A percentile compares a stretch with the other conserved stretches of the same genome.
phyloP scores from a whole-genome alignment of 2,888 invertebrate species.

The Crematogaster levior region DNA sequence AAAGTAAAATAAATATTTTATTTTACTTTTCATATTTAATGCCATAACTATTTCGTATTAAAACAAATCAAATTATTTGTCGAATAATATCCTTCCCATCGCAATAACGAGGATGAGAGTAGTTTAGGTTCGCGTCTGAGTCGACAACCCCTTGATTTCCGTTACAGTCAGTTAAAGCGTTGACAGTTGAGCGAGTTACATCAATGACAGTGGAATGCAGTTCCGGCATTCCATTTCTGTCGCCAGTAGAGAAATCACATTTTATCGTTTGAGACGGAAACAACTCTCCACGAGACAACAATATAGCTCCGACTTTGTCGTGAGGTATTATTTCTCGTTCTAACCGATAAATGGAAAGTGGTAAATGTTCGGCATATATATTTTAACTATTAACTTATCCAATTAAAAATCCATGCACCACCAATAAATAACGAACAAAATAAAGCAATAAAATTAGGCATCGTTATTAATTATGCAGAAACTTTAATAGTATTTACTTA shows the following conservation, averaged over 20 bases:
- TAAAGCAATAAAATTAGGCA: not conserved
- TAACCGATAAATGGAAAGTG: not conserved
- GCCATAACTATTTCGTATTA: not conserved
- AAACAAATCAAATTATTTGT: not conserved
- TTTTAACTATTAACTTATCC: conserved; percentile 18
- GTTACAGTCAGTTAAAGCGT: not conserved
- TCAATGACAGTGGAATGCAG: conserved; percentile 14
- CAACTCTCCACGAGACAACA: conserved; percentile 6
- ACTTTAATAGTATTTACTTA: not conserved
- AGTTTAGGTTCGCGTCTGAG: conserved; percentile 8
- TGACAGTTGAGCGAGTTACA: conserved; percentile 12
- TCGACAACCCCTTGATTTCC: not conserved
- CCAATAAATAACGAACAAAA: not conserved
- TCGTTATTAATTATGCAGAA: not conserved
- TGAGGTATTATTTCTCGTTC: not conserved
- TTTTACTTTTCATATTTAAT: not conserved
- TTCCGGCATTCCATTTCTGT: conserved; percentile 31
- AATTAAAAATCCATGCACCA: conserved; percentile 12
- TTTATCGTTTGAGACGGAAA: conserved; percentile 32
- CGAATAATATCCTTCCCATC: not conserved
- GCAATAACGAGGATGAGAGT: not conserved
- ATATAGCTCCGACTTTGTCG: not conserved
- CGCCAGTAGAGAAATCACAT: conserved; percentile 6
- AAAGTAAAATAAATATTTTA: not conserved
- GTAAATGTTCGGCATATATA: not conserved